A percentile compares a stretch with the other conserved stretches of the same genome.
Conservation (phyloP, 2,113 vertebrate genomes). For the Rhipidura dahli region DNA sequence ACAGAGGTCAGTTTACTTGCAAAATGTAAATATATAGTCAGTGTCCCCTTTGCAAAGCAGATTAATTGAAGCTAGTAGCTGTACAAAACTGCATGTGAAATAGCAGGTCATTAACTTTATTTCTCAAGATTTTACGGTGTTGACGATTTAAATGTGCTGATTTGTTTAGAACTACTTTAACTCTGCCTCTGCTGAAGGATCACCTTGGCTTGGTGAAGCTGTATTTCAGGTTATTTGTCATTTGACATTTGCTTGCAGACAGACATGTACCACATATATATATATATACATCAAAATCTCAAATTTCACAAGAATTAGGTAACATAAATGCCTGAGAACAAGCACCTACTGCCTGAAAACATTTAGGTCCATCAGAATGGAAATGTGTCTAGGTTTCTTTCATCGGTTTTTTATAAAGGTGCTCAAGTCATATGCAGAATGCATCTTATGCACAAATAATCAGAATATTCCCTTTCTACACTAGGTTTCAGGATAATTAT, state of each 20-base stretch:
- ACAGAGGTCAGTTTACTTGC: conserved; percentile 68
- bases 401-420: background rate
- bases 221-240: conserved; percentile 15
- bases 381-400: conserved; percentile 19
- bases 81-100: conserved; percentile 64
- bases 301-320: background rate
- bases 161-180: conserved; percentile 41
- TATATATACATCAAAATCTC: background rate
- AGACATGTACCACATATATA: background rate
- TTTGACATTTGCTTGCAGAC: conserved; percentile 17
- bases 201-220: conserved; percentile 24
- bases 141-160: conserved; percentile 1
- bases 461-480: background rate
- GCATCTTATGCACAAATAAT: background rate
- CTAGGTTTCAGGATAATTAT: background rate
- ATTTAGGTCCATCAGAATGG: conserved; percentile 16
- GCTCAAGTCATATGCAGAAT: background rate
- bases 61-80: conserved; percentile 65
- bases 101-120: conserved; percentile 61
- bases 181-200: conserved; percentile 48
- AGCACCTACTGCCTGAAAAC: conserved; percentile 16
- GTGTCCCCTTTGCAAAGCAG: conserved; percentile 69
- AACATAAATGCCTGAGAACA: background rate
- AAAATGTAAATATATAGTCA: conserved; percentile 68
- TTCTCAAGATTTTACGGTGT: conserved; percentile 29